Evolutionary conservation across 1,140 invertebrate genomes (phyloP), one percentile per base, ranked within the genome.

Genomic region (Brachionus sp.): DNA sequence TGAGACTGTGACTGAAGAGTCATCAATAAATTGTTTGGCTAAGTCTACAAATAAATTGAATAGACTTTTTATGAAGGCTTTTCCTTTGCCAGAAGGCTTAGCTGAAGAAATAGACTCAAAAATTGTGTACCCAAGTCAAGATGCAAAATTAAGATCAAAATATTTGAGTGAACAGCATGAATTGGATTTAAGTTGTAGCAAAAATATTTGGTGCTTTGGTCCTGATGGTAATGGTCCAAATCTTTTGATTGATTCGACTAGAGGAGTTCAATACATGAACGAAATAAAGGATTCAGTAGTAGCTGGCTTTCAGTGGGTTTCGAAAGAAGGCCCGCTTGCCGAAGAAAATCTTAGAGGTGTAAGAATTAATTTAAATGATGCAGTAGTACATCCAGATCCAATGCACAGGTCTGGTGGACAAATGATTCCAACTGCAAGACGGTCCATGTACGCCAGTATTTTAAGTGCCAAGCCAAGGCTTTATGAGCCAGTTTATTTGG

Each of bases 361-460:
- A 1, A 92, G 97, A 73, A 99, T 99, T 91, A 97, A 99, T 91
- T 97, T 99, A 87, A 94, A 96, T 89, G 98, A 99, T 90, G 97
- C 98, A 29, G 99, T 97, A 35, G 91, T 99, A 50, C 98, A 99
- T 89, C 95, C 97, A 90, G 98, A 99, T 90, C 97, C 98, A 87
- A 99, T 99, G 90, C 98, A 99, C 92, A 94, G 98, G 92, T 97
- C 97, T 90, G 97, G 97, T 92, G 97, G 97, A 87, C 97, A 99
- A 91, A 99, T 99, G 91, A 99, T 99, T 91, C 97, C 97, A 86
- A 99, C 97, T 33, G 95, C 97, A 85, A 93, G 97, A 90, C 93
- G 97, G 91, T 95, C 94, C 86, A 91, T 99, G 87, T 99, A 98
- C 90, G 98, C 97, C 86, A 95, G 93, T 89, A 90, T 95, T 46